Percentiles rank a stretch among this genome's conserved stretches.
phyloP scores from a whole-genome alignment of 2,888 invertebrate species.

The Cynaeus angustus region DNA sequence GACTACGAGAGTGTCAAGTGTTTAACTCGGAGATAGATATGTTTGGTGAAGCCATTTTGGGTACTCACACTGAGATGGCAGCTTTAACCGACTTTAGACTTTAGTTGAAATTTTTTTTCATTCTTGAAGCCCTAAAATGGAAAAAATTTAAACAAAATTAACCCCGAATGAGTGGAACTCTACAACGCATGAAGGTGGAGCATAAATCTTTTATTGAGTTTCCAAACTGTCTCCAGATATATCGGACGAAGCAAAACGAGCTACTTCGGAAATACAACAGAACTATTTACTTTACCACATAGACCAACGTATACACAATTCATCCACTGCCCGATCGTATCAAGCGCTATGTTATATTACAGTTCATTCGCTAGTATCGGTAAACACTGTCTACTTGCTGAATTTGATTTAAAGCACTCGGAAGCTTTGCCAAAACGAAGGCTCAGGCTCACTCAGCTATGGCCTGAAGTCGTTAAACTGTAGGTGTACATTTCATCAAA shows the following conservation, averaged over 20 bases:
- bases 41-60: background rate
- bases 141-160: conserved; percentile 19
- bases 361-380: conserved; percentile 19
- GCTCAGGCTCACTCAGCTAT: background rate
- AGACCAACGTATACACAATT: conserved; percentile 1
- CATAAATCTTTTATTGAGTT: conserved; percentile 57
- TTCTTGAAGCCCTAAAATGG: too few relatives aligned
- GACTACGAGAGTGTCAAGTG: background rate
- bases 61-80: too few relatives aligned
- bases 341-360: conserved; percentile 39
- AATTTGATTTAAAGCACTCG: conserved; percentile 13
- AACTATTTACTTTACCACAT: conserved; percentile 40
- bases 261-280: conserved; percentile 40
- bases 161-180: conserved; percentile 46
- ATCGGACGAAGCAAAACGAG: conserved; percentile 48
- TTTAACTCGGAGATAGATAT: background rate
- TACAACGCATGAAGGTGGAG: conserved; percentile 55
- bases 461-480: background rate
- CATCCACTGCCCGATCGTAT: conserved; percentile 27
- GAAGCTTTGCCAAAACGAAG: background rate
- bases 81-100: background rate
- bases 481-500: conserved; percentile 4
- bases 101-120: background rate
- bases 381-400: conserved; percentile 36
- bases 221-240: conserved; percentile 56